Conservation (phyloP, 2,888 invertebrate species). For the Allophyes oxyacanthae region DNA sequence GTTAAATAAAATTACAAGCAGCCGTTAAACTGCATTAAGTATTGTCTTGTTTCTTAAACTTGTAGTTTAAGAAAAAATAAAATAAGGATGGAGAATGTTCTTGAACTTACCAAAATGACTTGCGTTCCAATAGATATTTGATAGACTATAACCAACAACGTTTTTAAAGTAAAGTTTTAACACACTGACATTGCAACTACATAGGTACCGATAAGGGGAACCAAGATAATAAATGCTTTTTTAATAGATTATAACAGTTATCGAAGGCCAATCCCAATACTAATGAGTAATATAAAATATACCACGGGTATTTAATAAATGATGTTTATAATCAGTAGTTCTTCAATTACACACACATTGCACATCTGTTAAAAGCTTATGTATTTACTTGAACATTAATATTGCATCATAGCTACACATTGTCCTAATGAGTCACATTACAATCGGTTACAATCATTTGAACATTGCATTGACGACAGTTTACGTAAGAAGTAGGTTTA, state of each 20-base stretch:
- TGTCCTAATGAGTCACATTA: constrained; percentile 7
- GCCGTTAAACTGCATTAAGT: background rate
- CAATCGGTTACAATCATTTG: too few species aligned
- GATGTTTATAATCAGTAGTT: background rate
- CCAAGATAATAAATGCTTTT: constrained; percentile 6
- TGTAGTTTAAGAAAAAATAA: constrained; percentile 26
- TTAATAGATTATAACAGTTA: constrained; percentile 10
- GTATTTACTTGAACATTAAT: too few species aligned
- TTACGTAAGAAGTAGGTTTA: constrained; percentile 6
- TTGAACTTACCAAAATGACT: constrained; percentile 41
- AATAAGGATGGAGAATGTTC: constrained; percentile 34
- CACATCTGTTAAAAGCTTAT: constrained; percentile 4
- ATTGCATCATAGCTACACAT: background rate
- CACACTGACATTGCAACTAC: constrained; percentile 15
- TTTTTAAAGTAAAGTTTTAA: constrained; percentile 18
- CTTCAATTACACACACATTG: constrained; percentile 8
- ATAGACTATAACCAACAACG: constrained; percentile 14
- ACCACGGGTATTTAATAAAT: background rate
- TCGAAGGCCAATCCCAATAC: constrained; percentile 3
- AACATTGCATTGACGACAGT: too few species aligned
- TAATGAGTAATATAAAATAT: background rate
- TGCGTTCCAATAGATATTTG: constrained; percentile 24
- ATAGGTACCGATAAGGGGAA: constrained; percentile 10
- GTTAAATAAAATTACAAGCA: too few species aligned
- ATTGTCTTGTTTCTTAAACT: too few species aligned